phyloP scores from a whole-genome alignment of 2,113 vertebrate genomes.

The Mola mola region DNA sequence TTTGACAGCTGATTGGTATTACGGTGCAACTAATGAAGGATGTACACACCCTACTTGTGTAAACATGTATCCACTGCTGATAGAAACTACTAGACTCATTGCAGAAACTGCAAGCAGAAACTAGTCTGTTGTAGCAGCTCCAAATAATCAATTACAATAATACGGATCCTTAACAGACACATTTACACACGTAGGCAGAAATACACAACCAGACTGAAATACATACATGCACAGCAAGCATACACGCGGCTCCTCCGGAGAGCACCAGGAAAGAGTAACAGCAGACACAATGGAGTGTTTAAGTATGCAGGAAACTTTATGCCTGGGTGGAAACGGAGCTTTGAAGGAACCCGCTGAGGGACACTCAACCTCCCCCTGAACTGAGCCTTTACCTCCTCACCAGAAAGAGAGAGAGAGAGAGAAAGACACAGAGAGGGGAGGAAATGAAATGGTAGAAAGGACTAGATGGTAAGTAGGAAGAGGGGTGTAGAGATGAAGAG shows the following conservation, averaged over 20 bases:
- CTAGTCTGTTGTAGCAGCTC: constrained; percentile 32
- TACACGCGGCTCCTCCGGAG: constrained; percentile 35
- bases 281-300: constrained; percentile 75
- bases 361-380: constrained; percentile 78
- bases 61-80: constrained; percentile 15
- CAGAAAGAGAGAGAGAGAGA: constrained; percentile 47
- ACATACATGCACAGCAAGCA: constrained; percentile 29
- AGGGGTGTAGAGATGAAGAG: constrained; percentile 26
- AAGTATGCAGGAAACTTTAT: constrained; percentile 78
- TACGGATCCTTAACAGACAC: constrained; percentile 17
- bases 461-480: constrained; percentile 33
- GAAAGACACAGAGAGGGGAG: constrained; percentile 14
- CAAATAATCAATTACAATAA: constrained; percentile 46
- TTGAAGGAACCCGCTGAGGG: constrained; percentile 79
- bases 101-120: constrained; percentile 14
- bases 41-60: too few relatives aligned
- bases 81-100: constrained; percentile 17
- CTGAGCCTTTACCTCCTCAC: constrained; percentile 74
- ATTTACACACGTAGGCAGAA: neutral
- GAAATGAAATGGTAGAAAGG: constrained; percentile 37
- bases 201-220: constrained; percentile 20
- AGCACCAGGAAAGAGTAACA: constrained; percentile 46
- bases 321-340: constrained; percentile 75
- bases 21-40: too few relatives aligned
- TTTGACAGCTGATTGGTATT: constrained; percentile 40